A percentile compares a stretch with the other conserved stretches of the same genome.
phyloP scores from a whole-genome alignment of 2,888 invertebrate species.

The Pachycephus smyrnensis region DNA sequence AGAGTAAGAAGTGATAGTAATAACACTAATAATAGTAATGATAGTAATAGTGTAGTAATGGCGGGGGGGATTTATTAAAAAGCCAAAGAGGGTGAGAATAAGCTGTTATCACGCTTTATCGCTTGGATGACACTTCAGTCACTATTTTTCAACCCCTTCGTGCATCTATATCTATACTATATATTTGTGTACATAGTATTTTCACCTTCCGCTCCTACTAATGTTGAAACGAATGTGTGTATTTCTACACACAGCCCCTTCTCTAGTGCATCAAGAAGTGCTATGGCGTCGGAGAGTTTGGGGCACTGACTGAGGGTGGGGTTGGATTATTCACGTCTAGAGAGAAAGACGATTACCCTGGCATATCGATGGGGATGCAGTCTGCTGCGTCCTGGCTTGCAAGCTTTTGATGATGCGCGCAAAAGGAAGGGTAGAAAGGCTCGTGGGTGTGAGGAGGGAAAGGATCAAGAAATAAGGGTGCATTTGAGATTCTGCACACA shows the following conservation, averaged over 20 bases:
- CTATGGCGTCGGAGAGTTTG: neutral
- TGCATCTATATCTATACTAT: neutral
- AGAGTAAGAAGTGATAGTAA: neutral
- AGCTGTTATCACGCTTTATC: neutral
- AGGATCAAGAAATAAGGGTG: conserved; percentile 12
- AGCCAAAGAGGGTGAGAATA: conserved; percentile 14
- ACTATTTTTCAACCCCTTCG: neutral
- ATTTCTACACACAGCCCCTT: neutral
- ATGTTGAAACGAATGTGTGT: neutral
- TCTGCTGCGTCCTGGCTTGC: neutral
- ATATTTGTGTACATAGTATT: neutral
- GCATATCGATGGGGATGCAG: neutral
- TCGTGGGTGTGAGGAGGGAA: conserved; percentile 21
- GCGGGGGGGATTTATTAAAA: conserved; percentile 23
- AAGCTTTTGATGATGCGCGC: conserved; percentile 9
- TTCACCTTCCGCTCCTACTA: neutral
- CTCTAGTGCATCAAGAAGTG: neutral
- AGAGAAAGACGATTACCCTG: neutral
- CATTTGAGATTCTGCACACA: conserved; percentile 25
- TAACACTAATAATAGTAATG: neutral
- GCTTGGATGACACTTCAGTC: neutral
- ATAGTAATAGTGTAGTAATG: neutral
- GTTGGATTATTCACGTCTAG: neutral
- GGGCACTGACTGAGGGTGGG: neutral
- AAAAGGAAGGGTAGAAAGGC: conserved; percentile 10